Base-by-base conservation (phyloP, 2,888 invertebrate species). In the Parnassius mnemosyne region DNA sequence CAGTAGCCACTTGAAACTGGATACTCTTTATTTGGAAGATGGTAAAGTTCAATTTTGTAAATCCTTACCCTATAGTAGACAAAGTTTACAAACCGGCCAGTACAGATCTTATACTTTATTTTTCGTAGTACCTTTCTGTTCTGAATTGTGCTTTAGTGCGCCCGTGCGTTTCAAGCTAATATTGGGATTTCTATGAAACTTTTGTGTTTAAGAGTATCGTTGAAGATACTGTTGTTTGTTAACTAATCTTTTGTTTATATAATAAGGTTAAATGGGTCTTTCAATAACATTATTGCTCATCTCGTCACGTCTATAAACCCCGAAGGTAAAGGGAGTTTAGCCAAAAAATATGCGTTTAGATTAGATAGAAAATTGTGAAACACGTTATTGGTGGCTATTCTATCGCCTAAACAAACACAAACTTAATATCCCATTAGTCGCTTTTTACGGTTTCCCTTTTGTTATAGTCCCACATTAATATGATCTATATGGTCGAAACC, bases 121-220 rank as follows among this genome's bases (percentile, higher is more conserved):
- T 71, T 67, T 71, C 69, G 63, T 62, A 63, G 67, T 68, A 69
- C 71, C 73, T 73, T 69, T 68, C 65, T 68, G 69, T 65, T 68
- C 69, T 66, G 70, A 71, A 69, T 69, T 71, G 70, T 68, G 69
- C 72, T 77, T 71, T 69, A 73, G 74, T 69, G 71, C 71, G 70
- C 62, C 69, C 67, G 67, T 72, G 66, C 69, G 70, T 66, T 75
- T 70, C 67, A 65, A 71, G 73, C 75, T 75, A 77, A 78, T 76
- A 77, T 77, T 78, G 74, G 74, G 69, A 64, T 73, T 75, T 72
- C 69, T 71, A 68, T 68, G 66, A 64, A 65, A 70, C 68, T 69
- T 68, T 66, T 65, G 69, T 68, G 60, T 60, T 65, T 53, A 55
- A 60, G 51, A 60, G 56, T 51, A 59, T 63, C 56, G 56, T 56